These are phyloP conservation scores for Zapornia atra DNA, from an alignment of 2,113 vertebrate genomes.

Conservation along the genomic window DNA sequence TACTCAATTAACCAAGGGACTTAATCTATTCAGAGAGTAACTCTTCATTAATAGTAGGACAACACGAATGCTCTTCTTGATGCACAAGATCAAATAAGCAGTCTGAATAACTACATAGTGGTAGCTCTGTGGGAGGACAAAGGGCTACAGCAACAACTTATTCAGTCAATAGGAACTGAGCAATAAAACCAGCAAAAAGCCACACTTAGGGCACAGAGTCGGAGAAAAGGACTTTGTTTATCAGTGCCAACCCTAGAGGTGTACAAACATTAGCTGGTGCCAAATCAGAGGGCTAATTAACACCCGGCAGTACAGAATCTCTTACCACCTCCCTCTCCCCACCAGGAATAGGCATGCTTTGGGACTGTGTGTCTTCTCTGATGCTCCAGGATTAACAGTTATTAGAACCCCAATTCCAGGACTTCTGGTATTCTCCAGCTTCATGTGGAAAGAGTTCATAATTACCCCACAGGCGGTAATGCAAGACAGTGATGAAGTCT, in stretches of 20 bases:
- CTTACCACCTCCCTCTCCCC: neutral
- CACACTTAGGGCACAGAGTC: accelerated
- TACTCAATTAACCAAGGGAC: neutral
- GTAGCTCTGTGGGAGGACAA: neutral
- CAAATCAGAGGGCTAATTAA: neutral
- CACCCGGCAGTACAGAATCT: neutral
- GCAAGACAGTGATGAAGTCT: neutral
- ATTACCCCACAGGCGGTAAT: neutral
- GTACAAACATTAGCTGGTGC: neutral
- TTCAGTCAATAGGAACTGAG: neutral
- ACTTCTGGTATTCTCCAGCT: neutral
- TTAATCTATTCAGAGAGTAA: neutral
- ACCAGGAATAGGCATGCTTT: neutral
- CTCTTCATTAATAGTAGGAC: neutral
- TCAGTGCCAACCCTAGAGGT: neutral
- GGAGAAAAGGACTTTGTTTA: neutral
- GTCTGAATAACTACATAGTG: neutral
- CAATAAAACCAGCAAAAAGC: neutral
- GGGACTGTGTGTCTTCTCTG: neutral
- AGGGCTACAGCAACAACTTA: neutral
- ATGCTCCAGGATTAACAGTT: neutral
- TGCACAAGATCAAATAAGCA: neutral
- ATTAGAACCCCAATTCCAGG: neutral
- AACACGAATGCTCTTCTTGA: neutral
- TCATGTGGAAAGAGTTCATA: neutral